Percentiles rank a stretch among this genome's conserved stretches.
phyloP scores from a whole-genome alignment of 2,888 invertebrate genomes.

The Rosalia funebris region DNA sequence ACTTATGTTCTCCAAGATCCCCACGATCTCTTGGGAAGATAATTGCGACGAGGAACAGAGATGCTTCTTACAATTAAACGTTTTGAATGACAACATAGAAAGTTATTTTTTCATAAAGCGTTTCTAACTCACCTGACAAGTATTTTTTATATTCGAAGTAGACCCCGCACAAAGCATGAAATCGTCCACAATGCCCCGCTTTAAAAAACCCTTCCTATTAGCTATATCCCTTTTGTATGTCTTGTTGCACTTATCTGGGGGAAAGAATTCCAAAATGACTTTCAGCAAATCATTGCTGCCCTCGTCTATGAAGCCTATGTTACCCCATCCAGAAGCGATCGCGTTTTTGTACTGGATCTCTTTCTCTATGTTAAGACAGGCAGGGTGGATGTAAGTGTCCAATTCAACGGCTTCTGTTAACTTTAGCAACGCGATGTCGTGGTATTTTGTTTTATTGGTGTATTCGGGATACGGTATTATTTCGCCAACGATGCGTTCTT shows the following conservation, averaged over 20 bases:
- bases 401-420: conserved; percentile 58
- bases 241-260: conserved; percentile 24
- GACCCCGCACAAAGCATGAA: conserved; percentile 56
- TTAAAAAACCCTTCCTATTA: conserved; percentile 20
- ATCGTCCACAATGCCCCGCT: conserved; percentile 40
- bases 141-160: conserved; percentile 41
- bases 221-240: conserved; percentile 36
- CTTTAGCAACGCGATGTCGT: conserved; percentile 66
- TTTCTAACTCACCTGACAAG: conserved; percentile 57
- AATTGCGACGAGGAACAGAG: too few relatives aligned
- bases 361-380: conserved; percentile 59
- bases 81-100: too few relatives aligned
- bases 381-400: conserved; percentile 63
- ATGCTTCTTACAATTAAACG: too few relatives aligned
- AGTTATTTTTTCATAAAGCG: too few relatives aligned
- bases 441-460: conserved; percentile 58
- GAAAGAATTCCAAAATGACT: conserved; percentile 51
- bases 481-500: conserved; percentile 38
- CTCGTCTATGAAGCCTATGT: conserved; percentile 54
- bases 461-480: conserved; percentile 62
- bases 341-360: conserved; percentile 47
- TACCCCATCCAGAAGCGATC: conserved; percentile 66
- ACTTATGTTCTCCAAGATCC: too few relatives aligned
- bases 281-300: conserved; percentile 60
- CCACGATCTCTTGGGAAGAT: too few relatives aligned